Conservation (phyloP, 2,888 invertebrate species). For the Tiliacea citrago region DNA sequence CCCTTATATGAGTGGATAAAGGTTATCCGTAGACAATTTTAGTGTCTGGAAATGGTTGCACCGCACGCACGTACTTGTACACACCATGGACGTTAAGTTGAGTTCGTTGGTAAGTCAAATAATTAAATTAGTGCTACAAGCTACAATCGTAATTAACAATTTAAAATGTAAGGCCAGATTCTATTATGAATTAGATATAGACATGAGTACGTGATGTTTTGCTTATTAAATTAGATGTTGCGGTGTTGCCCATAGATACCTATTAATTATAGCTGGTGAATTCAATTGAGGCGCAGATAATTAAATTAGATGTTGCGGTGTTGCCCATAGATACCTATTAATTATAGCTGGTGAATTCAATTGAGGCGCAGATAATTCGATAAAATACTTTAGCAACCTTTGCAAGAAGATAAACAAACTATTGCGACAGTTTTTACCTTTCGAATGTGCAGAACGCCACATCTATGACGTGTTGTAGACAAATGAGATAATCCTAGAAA, state of each 20-base stretch:
- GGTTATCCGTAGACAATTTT: neutral
- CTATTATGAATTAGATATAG: neutral
- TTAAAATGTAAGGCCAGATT: neutral
- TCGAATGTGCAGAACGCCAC: neutral
- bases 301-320: neutral
- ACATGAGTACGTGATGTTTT: neutral
- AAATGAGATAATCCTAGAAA: constrained; percentile 25
- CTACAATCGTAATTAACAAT: neutral
- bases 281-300: neutral
- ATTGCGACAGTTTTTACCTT: constrained; percentile 7
- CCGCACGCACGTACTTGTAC: neutral
- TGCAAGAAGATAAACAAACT: neutral
- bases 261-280: neutral
- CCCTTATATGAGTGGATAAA: neutral
- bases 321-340: neutral
- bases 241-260: neutral
- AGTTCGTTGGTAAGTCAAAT: constrained; percentile 8
- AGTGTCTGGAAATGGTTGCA: neutral
- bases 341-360: neutral
- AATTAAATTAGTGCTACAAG: neutral
- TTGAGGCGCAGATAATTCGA: neutral
- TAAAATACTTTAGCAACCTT: neutral
- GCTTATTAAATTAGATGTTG: neutral
- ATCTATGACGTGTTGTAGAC: constrained; percentile 8
- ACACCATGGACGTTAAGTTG: neutral